These are phyloP conservation scores for Eupithecia centaureata DNA, from an alignment of 2,888 invertebrate genomes.

Conservation along the genomic window DNA sequence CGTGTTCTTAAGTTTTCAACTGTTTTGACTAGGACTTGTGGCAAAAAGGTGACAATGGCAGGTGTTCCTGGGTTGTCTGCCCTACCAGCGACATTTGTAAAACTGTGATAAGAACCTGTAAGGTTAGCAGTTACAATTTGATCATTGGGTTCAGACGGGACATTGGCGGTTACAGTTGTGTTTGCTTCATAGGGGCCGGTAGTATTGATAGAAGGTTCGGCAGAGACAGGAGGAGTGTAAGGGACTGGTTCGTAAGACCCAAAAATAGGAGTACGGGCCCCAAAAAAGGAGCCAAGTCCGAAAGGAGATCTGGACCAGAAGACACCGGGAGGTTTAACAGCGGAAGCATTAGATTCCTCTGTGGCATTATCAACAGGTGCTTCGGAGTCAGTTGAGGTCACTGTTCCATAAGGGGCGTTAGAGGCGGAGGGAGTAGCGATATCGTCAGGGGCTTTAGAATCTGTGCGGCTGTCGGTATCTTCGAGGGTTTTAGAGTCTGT, in stretches of 20 bases:
- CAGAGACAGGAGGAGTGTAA: not conserved
- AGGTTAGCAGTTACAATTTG: not conserved
- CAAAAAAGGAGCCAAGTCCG: not conserved
- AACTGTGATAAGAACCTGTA: not conserved
- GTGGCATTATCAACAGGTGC: not conserved
- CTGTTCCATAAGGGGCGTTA: not conserved
- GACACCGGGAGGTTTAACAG: not conserved
- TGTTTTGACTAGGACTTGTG: not conserved
- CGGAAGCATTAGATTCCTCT: not conserved
- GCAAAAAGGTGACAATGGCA: not conserved
- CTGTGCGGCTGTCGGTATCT: not conserved
- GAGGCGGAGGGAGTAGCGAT: too few species aligned
- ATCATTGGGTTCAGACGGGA: not conserved
- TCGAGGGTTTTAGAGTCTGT: not conserved
- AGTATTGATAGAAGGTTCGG: not conserved
- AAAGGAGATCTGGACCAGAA: not conserved
- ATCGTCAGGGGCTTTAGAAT: not conserved
- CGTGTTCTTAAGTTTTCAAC: not conserved
- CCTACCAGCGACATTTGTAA: not conserved
- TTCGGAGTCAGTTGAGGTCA: not conserved
- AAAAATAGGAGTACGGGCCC: not conserved
- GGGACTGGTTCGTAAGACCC: not conserved
- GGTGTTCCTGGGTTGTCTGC: not conserved
- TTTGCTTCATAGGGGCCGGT: not conserved
- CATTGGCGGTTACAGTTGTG: not conserved